Base-by-base conservation (phyloP, 2,797 vertebrate genomes). In the Urocyon cinereoargenteus region DNA sequence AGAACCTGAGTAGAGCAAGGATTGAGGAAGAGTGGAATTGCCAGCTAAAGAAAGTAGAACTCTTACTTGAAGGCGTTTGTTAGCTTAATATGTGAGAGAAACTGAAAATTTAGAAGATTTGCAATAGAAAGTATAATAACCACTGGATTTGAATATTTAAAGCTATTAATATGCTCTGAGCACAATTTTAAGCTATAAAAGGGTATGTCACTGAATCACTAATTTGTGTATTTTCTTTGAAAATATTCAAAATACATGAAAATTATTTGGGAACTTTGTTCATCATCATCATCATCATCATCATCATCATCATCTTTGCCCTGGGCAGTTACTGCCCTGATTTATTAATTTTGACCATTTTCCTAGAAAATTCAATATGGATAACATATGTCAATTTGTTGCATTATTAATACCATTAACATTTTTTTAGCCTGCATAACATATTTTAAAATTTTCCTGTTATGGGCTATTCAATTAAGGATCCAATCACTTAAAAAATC, bases 251-350 rank as follows among this genome's bases (percentile, higher is more conserved):
- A 75, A 75, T 36, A 64, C 7, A 2, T 70, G 16, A 73, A 77
- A 91, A 88, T 82, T n/a, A 72, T 61, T 91, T 73, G 28, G n/a
- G 62, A 91, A 77, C 36, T 73, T 15, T 96, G 22, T 86, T 82
- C 2, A 62, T 45, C 21, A 24, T 28, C 31, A 53, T 45, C 45
- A 11, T 61, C 26, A 77, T n/a, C 5, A 31, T 40, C 19, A 31
- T 31, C 8, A 45, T 31, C 53, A 51, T 79, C 36, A 3, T 59
- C 9, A 14, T 45, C 11, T 16, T 81, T 61, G 57, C 6, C 19
- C 16, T 92, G 31, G 45, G n/a, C 2, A 24, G 66, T 78, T 62
- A 34, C 12, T 77, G 24, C 6, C 68, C 15, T 36, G 13, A 68
- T 55, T 93, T 81, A 75, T 66, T 51, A 53, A 82, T 77, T 83